Evolutionary conservation across 2,888 invertebrate genomes (phyloP).

Genomic region (Luffia ferchaultella): DNA sequence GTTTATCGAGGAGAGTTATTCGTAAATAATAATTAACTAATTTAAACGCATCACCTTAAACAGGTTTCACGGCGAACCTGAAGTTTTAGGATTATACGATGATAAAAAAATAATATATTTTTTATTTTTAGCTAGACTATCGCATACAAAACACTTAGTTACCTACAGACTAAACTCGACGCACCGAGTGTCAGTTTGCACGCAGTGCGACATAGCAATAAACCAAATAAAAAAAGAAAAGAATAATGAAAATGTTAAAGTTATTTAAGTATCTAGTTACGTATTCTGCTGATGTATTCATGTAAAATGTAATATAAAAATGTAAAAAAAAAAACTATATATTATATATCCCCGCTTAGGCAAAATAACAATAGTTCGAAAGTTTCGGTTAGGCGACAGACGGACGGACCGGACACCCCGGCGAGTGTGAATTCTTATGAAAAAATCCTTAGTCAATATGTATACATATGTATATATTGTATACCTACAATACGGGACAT

Average conservation of each 20-base stretch:
- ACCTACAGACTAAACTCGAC: constrained; percentile 32
- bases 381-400: constrained; percentile 23
- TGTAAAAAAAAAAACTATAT: constrained; percentile 36
- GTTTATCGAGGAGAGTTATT: constrained; percentile 38
- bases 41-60: constrained; percentile 25
- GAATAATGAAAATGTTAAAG: constrained; percentile 48
- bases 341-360: constrained; percentile 62
- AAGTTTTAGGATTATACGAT: constrained; percentile 47
- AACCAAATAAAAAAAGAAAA: constrained; percentile 47
- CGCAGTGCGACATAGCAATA: constrained; percentile 58
- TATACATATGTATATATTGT: constrained; percentile 13
- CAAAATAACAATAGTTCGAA: constrained; percentile 35
- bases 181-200: constrained; percentile 33
- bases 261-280: constrained; percentile 59
- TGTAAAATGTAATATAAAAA: constrained; percentile 55
- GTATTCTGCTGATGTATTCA: constrained; percentile 60
- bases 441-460: constrained; percentile 63
- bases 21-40: constrained; percentile 56
- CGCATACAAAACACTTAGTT: constrained; percentile 46
- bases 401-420: constrained; percentile 37
- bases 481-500: constrained; percentile 34
- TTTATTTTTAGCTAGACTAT: constrained; percentile 65
- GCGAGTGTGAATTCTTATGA: constrained; percentile 63
- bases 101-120: constrained; percentile 60
- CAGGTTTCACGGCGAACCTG: constrained; percentile 47